These are phyloP conservation scores for Ctenomys sociabilis DNA, from an alignment of 2,113 vertebrate genomes.

Conservation along the genomic window DNA sequence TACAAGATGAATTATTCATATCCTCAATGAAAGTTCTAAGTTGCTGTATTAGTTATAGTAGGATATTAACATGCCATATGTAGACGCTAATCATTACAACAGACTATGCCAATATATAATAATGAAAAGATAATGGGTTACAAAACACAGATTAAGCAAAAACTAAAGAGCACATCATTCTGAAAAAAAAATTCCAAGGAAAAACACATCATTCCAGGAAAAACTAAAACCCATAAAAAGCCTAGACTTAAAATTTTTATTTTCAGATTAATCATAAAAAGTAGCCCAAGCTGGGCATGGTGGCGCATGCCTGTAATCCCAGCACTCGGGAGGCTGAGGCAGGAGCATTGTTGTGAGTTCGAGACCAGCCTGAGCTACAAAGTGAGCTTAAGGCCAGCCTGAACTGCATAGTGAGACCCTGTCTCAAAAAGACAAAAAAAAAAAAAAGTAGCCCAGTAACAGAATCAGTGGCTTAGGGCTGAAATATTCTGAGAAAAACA, in stretches of 20 bases:
- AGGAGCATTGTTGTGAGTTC: too few species aligned
- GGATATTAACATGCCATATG: constrained; percentile 16
- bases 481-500: constrained; percentile 20
- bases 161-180: constrained; percentile 29
- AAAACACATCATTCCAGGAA: constrained; percentile 20
- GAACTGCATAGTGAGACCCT: too few species aligned
- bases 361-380: too few species aligned
- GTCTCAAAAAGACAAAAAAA: too few species aligned
- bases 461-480: neutral
- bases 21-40: constrained; percentile 4
- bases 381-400: too few species aligned
- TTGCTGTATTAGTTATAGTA: constrained; percentile 24
- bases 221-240: constrained; percentile 22
- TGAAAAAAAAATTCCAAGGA: neutral
- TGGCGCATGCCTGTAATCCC: too few species aligned
- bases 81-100: neutral
- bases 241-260: neutral
- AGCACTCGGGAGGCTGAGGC: too few species aligned
- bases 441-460: neutral
- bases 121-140: constrained; percentile 23
- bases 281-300: too few species aligned
- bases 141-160: constrained; percentile 51
- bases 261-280: constrained; percentile 39
- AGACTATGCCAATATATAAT: neutral
- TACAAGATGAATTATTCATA: neutral